Conservation (phyloP, 2,113 vertebrate species). For the Bothrops jararaca region DNA sequence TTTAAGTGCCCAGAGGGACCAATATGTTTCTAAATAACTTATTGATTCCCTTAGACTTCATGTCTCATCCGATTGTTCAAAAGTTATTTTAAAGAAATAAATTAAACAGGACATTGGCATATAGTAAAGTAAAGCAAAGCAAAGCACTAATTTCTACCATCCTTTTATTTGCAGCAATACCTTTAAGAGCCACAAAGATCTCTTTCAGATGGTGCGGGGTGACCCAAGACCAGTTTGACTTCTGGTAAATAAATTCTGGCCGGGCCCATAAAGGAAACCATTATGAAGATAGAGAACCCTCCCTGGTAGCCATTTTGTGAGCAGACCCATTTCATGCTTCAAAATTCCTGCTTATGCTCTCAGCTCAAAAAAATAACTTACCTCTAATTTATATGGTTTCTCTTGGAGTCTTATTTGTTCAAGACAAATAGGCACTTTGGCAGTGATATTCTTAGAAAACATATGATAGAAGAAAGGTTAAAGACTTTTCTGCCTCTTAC, state of each 20-base stretch:
- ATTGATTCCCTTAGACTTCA: background rate
- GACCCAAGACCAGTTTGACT: background rate
- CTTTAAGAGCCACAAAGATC: background rate
- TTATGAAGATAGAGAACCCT: background rate
- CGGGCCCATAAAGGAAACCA: background rate
- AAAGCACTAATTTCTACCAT: background rate
- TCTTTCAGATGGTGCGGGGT: background rate
- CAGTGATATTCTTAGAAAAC: background rate
- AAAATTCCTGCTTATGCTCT: background rate
- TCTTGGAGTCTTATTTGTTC: background rate
- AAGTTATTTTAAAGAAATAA: background rate
- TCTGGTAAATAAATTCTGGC: background rate
- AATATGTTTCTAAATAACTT: background rate
- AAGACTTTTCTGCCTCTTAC: background rate
- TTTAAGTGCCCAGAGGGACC: background rate
- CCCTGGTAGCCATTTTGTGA: background rate
- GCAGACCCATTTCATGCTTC: background rate
- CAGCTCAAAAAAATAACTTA: background rate
- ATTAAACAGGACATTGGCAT: background rate
- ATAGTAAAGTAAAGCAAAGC: background rate
- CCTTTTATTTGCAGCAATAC: background rate
- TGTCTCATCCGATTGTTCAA: background rate
- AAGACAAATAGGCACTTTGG: background rate
- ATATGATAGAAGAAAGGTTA: background rate
- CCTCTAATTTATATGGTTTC: background rate